Percentiles rank a stretch among this genome's conserved stretches.
Evolutionary conservation across 2,888 invertebrate species (phyloP).

Genomic region (Eristalis arbustorum): DNA sequence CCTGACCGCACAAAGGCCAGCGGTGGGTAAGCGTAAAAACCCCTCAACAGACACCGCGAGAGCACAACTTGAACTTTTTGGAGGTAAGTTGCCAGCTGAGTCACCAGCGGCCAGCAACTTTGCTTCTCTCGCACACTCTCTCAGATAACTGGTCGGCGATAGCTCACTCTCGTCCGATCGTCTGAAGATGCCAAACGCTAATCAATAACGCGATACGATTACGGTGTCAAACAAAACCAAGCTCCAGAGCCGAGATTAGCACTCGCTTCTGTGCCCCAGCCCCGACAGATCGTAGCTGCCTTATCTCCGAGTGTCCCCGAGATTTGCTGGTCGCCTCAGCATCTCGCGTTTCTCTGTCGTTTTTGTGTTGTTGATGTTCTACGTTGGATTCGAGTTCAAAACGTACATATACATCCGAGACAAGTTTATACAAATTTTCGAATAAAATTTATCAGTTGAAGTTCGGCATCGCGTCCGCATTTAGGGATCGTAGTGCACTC

Average conservation of each 20-base stretch:
- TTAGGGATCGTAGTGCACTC: background rate
- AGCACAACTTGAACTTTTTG: background rate
- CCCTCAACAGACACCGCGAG: background rate
- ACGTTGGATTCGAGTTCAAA: background rate
- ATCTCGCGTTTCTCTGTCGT: constrained; percentile 2
- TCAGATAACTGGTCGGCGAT: background rate
- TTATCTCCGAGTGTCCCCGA: background rate
- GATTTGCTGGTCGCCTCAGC: constrained; percentile 6
- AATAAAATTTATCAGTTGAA: constrained; percentile 13
- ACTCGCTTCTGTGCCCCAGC: constrained; percentile 35
- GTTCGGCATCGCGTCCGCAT: background rate
- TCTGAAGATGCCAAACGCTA: background rate
- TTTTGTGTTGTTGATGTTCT: background rate
- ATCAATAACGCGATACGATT: constrained; percentile 26
- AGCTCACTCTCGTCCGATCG: background rate
- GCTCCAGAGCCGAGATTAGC: constrained; percentile 11
- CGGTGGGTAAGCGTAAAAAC: background rate
- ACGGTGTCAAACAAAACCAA: constrained; percentile 13
- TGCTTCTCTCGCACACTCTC: background rate
- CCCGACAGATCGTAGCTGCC: background rate
- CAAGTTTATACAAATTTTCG: background rate
- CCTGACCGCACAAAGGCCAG: background rate
- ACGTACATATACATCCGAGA: background rate
- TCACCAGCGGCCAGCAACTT: background rate
- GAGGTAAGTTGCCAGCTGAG: background rate